Evolutionary conservation across 2,113 vertebrate species (phyloP), one percentile per base, ranked within the genome.

Genomic region (Pimephales promelas): DNA sequence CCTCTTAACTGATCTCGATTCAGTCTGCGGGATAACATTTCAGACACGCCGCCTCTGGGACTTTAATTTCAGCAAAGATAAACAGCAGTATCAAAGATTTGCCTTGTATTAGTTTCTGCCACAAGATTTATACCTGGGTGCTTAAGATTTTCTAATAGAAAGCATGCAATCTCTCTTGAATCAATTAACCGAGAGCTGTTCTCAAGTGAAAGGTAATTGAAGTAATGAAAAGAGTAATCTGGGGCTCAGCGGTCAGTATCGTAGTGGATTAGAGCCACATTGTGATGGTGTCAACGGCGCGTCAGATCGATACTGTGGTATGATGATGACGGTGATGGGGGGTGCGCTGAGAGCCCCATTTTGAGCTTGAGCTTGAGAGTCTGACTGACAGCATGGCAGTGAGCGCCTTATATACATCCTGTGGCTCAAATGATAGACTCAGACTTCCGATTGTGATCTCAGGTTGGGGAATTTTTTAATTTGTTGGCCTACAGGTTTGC

Each of bases 21-120:
- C 80, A 78, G 79, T 81, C 81, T 31, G 61, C 31, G 62, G 84
- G 72, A 86, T 86, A 59, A 81, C 13, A 52, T 85, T 83, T 85
- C 81, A 83, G 74, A 84, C 56, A 13, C 22, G 45, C 54, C 18
- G 62, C 36, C 77, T 62, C 70, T 20, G 75, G 77, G 43, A 26
- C 86, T 83, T 88, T 81, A 75, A 85, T 86, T 86, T 85, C 75
- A 74, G 56, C 80, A 70, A 34, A 81, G 86, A 88, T 88, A 83
- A 83, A 76, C 84, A 56, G 43, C 26, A 47, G 74, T 80, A 84
- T 10, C 70, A 31, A 83, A 81, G 86, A 83, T 84, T 86, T 86
- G 71, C 62, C 86, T 81, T 83, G 62, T 81, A 70, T 81, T 76
- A 26, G 45, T 68, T 45, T 49, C 61, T 71, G 47, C 56, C 74